phyloP scores from a whole-genome alignment of 2,888 invertebrate genomes.

The Steinernema hermaphroditum region DNA sequence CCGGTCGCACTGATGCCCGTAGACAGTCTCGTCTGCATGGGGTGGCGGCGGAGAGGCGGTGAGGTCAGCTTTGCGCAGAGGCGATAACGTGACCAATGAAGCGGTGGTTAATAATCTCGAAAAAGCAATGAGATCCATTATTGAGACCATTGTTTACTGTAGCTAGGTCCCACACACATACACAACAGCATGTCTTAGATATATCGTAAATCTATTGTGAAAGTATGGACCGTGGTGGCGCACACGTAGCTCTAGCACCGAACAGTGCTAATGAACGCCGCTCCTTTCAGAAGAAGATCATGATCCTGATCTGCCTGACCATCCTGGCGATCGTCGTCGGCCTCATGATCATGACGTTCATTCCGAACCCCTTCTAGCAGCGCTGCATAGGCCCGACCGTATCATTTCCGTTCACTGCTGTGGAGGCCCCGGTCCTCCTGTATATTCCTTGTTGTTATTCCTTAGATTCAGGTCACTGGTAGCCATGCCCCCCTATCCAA shows the following conservation, averaged over 20 bases:
- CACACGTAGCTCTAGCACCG: too few species aligned
- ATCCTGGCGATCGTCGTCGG: conserved; percentile 78
- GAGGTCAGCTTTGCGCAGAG: conserved; percentile 56
- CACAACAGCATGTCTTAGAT: too few species aligned
- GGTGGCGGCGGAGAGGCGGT: too few species aligned
- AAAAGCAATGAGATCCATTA: too few species aligned
- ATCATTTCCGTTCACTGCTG: conserved; percentile 22
- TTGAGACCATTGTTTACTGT: too few species aligned
- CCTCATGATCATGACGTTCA: conserved; percentile 50
- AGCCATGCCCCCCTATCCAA: not conserved
- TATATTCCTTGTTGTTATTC: not conserved
- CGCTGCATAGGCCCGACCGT: not conserved
- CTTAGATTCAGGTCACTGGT: conserved; percentile 21
- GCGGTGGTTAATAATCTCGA: conserved; percentile 38
- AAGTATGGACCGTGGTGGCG: not conserved
- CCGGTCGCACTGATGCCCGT: too few species aligned
- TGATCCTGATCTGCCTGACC: conserved; percentile 85
- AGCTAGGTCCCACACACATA: too few species aligned
- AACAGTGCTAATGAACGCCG: too few species aligned
- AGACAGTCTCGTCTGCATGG: too few species aligned
- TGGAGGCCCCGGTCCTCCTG: conserved; percentile 2
- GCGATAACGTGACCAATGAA: conserved; percentile 65
- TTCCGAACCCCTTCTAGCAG: conserved; percentile 50
- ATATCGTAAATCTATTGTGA: too few species aligned
- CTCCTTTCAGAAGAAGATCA: conserved; percentile 83